Evolutionary conservation across 2,113 vertebrate genomes (phyloP), one percentile per base, ranked within the genome.

Genomic region (Cnemophilus loriae): DNA sequence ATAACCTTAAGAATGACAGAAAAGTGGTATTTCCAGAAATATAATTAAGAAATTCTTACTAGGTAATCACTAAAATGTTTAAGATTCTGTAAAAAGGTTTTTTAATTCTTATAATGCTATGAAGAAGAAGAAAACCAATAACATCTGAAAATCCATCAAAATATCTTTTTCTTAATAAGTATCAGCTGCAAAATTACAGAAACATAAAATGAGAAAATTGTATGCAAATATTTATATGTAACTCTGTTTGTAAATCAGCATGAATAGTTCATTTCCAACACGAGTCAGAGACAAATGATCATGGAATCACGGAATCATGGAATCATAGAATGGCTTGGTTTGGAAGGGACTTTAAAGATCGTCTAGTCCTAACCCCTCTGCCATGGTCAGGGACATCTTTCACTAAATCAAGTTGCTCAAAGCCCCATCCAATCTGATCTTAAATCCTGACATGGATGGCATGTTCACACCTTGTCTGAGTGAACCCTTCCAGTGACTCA

Each of bases 301-400:
- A 55, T 13, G 19, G 28, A 87, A 52, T 21, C 12, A 42, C n/a
- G n/a, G n/a, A n/a, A n/a, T n/a, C n/a, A n/a, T 13, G 16, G 16
- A 60, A 60, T 53, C 61, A 67, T 13, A 32, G 20, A 53, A 71
- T 19, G 3, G 1, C 11, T 68, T 77, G 10, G 3, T 6, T 89
- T 77, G 39, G 28, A 49, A 64, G 11, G 6, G 21, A 59, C 24
- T 4, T 30, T 67, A 67, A 33, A n/a, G 27, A n/a, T 9, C 14
- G n/a, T 13, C 11, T 22, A 21, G 16, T 23, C 5, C 8, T 46
- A 33, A 1, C 1, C 1, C 8, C 4, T 6, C 15, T 47, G 17
- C 15, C 8, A 46, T 7, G 1, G 5, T 4, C 8, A 42, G 17
- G 19, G 3, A 41, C 6, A 21, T 9, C 17, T 47, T 70, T 18